Base-by-base conservation (phyloP, 2,888 invertebrate species). In the Thereva nobilitata region DNA sequence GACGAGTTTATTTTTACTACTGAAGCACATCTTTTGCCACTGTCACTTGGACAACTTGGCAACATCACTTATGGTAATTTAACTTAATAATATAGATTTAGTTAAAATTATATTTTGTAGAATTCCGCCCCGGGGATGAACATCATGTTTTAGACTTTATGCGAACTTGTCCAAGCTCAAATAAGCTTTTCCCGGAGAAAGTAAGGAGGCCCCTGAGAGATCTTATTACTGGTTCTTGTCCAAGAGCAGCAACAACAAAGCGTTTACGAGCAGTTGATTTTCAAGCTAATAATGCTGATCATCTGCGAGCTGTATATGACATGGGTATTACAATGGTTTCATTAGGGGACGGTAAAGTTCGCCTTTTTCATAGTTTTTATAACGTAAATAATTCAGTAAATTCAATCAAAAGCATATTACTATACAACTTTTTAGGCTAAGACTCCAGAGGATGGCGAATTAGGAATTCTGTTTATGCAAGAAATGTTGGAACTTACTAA, bases 271-370 rank as follows among this genome's bases (percentile, higher is more conserved):
- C 91, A 5, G 78, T 86, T n/a, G 88, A 90, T 71, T 90, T 91
- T 76, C 89, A 87, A 75, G 88, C 93, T 67, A 89, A 88, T 74
- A 96, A 97, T 83, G 86, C 91, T 66, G 90, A 94, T 64, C 97
- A 98, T 83, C 81, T 96, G 72, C 88, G 88, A 78, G 86, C 93
- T 71, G 86, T 98, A 71, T 87, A 90, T 68, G 90, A 93, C 77
- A 97, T 98, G 96, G 98, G 98, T 70, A 97, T 99, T 76, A 90
- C 92, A 66, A 90, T 97, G 74, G 85, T 94, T 70, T 92, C 92
- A 0, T 84, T 95, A 77, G 86, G 89, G 10, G 96, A 97, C 79
- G 97, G 97, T 55, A 84, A 94, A 70, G 90, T 98, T 69, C 96
- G 97, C 79, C 85, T 98, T 67, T 86, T 95, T 63, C 97, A 98